Conservation (phyloP, 2,113 vertebrate genomes). For the Festucalex cinctus region DNA sequence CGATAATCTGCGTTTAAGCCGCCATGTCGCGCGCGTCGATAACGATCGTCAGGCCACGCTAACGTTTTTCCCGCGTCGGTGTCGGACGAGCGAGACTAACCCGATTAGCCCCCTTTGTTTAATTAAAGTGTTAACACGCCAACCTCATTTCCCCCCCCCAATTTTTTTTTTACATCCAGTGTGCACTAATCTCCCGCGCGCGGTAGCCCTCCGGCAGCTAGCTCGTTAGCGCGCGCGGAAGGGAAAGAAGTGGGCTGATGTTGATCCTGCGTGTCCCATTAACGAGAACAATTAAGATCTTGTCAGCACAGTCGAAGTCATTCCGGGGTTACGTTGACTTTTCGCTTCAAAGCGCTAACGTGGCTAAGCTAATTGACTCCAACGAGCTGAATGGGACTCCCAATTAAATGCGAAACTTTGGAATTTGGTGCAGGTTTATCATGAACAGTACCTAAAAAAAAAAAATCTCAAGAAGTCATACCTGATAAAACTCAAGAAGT, state of each 20-base stretch:
- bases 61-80: not conserved
- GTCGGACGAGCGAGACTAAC: slow-evolving; percentile 5
- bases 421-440: no score
- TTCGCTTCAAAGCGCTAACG: not conserved
- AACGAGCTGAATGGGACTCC: not conserved
- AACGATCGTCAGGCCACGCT: not conserved
- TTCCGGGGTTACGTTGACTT: not conserved
- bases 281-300: slow-evolving; percentile 6
- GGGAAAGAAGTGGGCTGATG: not conserved
- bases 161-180: not conserved
- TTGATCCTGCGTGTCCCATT: slow-evolving; percentile 1
- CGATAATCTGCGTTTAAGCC: slow-evolving; percentile 1
- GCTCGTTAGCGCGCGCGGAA: not conserved
- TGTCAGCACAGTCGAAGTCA: not conserved
- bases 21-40: not conserved
- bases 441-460: no score
- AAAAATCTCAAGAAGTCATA: no score
- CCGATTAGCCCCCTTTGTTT: slow-evolving; percentile 3
- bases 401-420: not conserved
- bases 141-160: slow-evolving; percentile 1
- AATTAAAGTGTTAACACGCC: slow-evolving; percentile 2
- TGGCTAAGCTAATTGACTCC: not conserved
- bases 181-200: not conserved
- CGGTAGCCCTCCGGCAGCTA: not conserved
- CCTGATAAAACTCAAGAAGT: no score